Base-by-base conservation (phyloP, 2,888 invertebrate species). In the Bellardia pandia region DNA sequence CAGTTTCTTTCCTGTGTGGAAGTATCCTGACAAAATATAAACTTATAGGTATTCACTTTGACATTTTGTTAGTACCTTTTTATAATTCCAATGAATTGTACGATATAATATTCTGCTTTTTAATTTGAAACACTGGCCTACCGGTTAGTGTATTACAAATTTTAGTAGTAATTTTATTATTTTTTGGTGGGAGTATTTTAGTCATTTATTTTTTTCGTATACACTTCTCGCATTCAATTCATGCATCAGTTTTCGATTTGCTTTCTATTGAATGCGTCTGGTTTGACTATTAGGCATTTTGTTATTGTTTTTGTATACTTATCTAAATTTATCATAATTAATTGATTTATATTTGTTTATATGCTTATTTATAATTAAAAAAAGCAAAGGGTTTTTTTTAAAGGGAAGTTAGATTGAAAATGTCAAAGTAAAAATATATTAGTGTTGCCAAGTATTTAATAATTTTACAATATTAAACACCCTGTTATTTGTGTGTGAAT, bases 101-200 rank as follows among this genome's bases (percentile, higher is more conserved):
- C 30, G 7, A 66, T 13, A 45, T 45, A 13, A 51, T 56, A 40
- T 7, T 56, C 1, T 14, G 8, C n/a, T 48, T 58, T 72, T 2
- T 14, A 42, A 16, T 51, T 76, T 64, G 2, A 16, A 64, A 60
- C 16, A 33, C 5, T 40, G 16, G 51, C 13, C 5, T 5, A 56
- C 45, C 58, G 60, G 58, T 60, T 30, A 48, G 37, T 51, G n/a
- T 14, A 30, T 45, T 45, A 45, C 40, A 33, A 60, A 33, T 40
- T 56, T 56, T 66, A 14, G 6, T n/a, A n/a, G 3, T n/a, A 58
- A 48, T 11, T 48, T n/a, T 14, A 23, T 62, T 16, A 51, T 45
- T 64, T 56, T 30, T 75, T 85, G 69, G 87, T 87, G 85, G 85
- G 85, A 87, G 87, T 87, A 87, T 87, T 87, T 74, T 23, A 11